Evolutionary conservation across 2,888 invertebrate species (phyloP), one percentile per base, ranked within the genome.

Genomic region (Trichogramma evanescens): DNA sequence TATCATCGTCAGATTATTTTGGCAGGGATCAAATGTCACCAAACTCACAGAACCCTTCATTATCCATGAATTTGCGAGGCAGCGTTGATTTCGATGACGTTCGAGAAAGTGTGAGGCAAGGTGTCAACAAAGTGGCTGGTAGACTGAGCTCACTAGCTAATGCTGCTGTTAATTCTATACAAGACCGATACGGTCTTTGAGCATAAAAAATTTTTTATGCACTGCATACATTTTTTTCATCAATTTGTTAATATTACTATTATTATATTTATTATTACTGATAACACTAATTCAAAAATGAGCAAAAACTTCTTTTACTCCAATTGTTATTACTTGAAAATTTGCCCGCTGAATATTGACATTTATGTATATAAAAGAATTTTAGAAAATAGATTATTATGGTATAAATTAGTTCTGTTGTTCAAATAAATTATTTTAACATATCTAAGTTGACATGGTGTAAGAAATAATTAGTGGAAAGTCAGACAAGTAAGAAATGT

Each of bases 101-200:
- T 46, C 93, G 92, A 76, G 99, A 99, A 80, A 95, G 95, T 66
- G 95, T 99, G 44, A 89, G 92, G 70, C 92, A 94, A 74, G 97
- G 99, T 63, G 97, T 99, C 59, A 94, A 94, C 67, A 93, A 93
- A 81, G 97, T 99, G 65, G 98, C 98, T 55, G 97, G 95, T n/a
- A 91, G 91, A 72, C 81, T 99, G 65, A 96, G 97, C 70, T 93
- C 90, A 67, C 81, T 99, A 66, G 96, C 97, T 68, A 95, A 89
- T 81, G 95, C 94, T 70, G 89, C 97, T 26, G 94, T 96, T 83
- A 88, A 89, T 65, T 93, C 94, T 68, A 83, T 97, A 74, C 96
- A 96, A 84, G 96, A 78, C 63, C 74, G 78, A 67, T 78, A 77
- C 63, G 76, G 75, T 68, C 67, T 78, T 56, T 76, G 70, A 74